These are phyloP conservation scores for Esox niger DNA, from an alignment of 2,113 vertebrate genomes.

Conservation along the genomic window DNA sequence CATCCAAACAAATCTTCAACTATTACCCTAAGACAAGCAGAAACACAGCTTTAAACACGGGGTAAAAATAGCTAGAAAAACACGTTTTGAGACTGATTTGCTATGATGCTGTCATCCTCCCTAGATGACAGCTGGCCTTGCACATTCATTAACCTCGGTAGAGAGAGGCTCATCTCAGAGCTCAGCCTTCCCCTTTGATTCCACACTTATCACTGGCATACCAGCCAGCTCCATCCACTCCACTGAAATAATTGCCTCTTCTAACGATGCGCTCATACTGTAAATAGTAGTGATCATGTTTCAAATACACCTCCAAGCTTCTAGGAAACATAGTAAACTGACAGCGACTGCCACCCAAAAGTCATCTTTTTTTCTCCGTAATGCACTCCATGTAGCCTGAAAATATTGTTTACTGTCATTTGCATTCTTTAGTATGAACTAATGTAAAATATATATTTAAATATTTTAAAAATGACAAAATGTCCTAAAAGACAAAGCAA, in stretches of 20 bases:
- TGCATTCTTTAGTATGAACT: background rate
- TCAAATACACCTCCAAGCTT: background rate
- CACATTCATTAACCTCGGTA: background rate
- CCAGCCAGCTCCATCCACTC: background rate
- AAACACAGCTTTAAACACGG: too few relatives aligned
- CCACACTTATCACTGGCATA: background rate
- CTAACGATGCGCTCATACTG: background rate
- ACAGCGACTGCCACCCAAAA: background rate
- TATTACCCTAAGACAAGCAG: too few relatives aligned
- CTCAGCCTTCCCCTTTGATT: slow-evolving; percentile 1
- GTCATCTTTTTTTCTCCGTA: background rate
- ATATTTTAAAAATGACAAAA: too few relatives aligned
- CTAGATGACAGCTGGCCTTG: background rate
- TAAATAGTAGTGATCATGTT: background rate
- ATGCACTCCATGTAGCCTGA: background rate
- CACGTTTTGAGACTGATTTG: too few relatives aligned
- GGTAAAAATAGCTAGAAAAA: too few relatives aligned
- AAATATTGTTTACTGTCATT: background rate
- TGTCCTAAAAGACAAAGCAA: too few relatives aligned
- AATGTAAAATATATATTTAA: background rate
- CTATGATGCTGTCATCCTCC: background rate
- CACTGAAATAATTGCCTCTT: background rate
- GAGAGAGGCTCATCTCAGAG: background rate
- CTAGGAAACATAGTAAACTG: background rate
- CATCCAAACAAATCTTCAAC: too few relatives aligned